A percentile compares a stretch with the other conserved stretches of the same genome.
These are phyloP conservation scores for Nephrotoma guestfalica DNA, from an alignment of 2,888 invertebrate species.

Conservation along the genomic window DNA sequence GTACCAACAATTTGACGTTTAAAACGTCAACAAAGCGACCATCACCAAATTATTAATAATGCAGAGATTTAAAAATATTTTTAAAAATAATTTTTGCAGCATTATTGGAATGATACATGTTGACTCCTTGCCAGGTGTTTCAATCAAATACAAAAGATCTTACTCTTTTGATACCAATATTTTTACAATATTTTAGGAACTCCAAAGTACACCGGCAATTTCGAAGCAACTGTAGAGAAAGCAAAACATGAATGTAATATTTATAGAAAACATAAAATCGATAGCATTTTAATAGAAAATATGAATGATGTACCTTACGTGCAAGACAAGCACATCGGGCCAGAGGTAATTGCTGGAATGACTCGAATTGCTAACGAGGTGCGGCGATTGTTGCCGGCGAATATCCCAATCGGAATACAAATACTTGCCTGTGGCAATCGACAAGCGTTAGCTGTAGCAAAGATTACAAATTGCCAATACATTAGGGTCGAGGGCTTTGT, in stretches of 20 bases:
- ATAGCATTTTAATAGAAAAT: conserved; percentile 59
- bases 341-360: conserved; percentile 56
- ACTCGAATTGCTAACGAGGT: conserved; percentile 45
- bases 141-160: not conserved
- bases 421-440: conserved; percentile 51
- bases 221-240: conserved; percentile 39
- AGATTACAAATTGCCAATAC: conserved; percentile 52
- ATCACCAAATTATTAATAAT: not conserved
- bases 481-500: conserved; percentile 67
- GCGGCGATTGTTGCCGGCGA: conserved; percentile 34
- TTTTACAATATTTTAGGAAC: conserved; percentile 33
- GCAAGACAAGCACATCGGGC: conserved; percentile 39
- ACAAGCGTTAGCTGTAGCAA: conserved; percentile 60
- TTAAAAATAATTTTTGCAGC: conserved; percentile 22
- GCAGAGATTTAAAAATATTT: not conserved
- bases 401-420: conserved; percentile 46
- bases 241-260: conserved; percentile 45
- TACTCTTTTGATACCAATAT: not conserved
- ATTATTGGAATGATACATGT: conserved; percentile 62
- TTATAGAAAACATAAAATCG: conserved; percentile 41
- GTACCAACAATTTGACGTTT: not conserved
- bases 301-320: conserved; percentile 68
- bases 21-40: not conserved
- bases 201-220: conserved; percentile 38
- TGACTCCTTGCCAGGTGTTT: conserved; percentile 48